Base-by-base conservation (phyloP, 2,113 vertebrate genomes). In the Neofelis nebulosa region DNA sequence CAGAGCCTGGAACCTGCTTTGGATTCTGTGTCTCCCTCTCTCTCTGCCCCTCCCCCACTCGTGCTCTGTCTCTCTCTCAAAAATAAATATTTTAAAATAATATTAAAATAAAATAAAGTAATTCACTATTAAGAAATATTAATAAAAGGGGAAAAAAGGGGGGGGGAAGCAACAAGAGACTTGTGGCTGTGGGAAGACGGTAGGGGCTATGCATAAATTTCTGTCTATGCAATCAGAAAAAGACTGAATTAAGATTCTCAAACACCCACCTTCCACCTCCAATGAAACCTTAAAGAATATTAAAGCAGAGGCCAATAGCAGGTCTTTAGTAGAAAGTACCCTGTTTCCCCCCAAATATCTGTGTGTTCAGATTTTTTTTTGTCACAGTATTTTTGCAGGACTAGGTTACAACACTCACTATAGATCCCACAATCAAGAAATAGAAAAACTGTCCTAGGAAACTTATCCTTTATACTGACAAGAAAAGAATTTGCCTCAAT, bases 401-500 rank as follows among this genome's bases (percentile, higher is more conserved):
- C 10, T 93, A 61, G 15, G 19, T 66, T 71, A 80, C 8, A 18
- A 14, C 3, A 91, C 3, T 90, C 31, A 87, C 38, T 50, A 31
- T 29, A 71, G 4, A 36, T 50, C 7, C 25, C 12, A 41, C 5
- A 13, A 84, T 61, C 55, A 79, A 88, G 38, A 5, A 93, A 85
- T 66, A 76, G 41, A 78, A 96, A 95, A 71, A 71, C 23, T 93
- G 33, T 38, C 19, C 76, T 82, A 33, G 23, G 23, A 95, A 97
- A 96, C 85, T 88, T 91, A 78, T 65, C 91, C 71, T 89, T 96
- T 55, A 84, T 85, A 89, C 86, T 78, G 76, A 81, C 57, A 84
- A 95, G 80, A 92, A 85, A 96, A 94, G 25, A 95, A 79, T 88
- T 92, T 87, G 63, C 45, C n/a, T 90, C 31, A 25, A 41, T 92